Base-by-base conservation (phyloP, 2,888 invertebrate genomes). In the Ischnus inquisitorius region DNA sequence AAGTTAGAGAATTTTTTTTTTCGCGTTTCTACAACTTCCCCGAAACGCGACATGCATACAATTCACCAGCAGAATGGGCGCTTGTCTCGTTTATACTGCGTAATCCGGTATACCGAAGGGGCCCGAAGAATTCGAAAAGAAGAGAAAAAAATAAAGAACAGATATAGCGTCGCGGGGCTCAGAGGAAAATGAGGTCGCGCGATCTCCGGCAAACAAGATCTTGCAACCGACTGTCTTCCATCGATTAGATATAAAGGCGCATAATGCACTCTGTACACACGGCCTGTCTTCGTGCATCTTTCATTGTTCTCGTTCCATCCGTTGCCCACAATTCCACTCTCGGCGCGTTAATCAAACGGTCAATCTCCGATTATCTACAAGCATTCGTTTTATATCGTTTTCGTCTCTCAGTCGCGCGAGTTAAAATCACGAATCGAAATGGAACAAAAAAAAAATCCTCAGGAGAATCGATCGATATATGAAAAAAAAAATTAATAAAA, bases 291-390 rank as follows among this genome's bases (percentile, higher is more conserved):
- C n/a, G 39, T 76, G 79, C 75, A 79, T 83, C 79, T 76, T 82
- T 54, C 79, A 83, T 83, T 83, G 83, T 79, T 83, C 83, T 83
- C 79, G 79, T 83, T 79, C 83, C 79, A 16, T 76, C 28, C 71
- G 79, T 48, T 41, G 64, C 62, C 43, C 74, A 22, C 69, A 68
- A 57, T 67, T 16, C 28, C 46, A 39, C 54, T 68, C 60, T 72
- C 22, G 34, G 19, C 28, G 60, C 71, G 74, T 78, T 72, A 62
- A 82, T 78, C 78, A 68, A 54, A 78, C 69, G 60, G 10, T 10
- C 19, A 54, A 72, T 72, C 72, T 72, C 60, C 43, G 60, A 25
- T 60, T 71, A 60, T 57, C 28, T n/a, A 14, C 34, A 34, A 16
- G 25, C 25, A 39, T 34, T 16, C n/a, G n/a, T 34, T 62, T 62